These are phyloP conservation scores for Spodoptera exigua DNA, from an alignment of 2,888 invertebrate species.

Conservation along the genomic window DNA sequence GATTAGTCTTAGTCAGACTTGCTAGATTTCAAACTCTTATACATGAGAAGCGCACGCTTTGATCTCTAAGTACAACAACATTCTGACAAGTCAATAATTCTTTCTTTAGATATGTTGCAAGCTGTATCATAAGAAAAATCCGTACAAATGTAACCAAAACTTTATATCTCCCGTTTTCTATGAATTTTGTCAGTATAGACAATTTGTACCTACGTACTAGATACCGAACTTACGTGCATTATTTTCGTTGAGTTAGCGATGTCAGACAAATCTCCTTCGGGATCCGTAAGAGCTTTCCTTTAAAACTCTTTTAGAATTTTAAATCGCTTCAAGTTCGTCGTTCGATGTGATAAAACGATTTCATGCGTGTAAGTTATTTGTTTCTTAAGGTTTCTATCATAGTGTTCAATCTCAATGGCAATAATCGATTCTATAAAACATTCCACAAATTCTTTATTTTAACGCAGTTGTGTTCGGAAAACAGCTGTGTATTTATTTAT, in stretches of 20 bases:
- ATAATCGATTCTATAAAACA: too few species aligned
- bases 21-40: too few species aligned
- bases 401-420: too few species aligned
- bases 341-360: conserved; percentile 38
- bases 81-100: too few species aligned
- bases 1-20: too few species aligned
- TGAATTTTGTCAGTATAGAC: conserved; percentile 11
- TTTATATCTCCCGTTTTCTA: background rate
- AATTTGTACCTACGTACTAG: conserved; percentile 18
- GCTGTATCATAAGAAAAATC: background rate
- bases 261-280: conserved; percentile 35
- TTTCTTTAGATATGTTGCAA: too few species aligned
- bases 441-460: background rate
- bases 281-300: conserved; percentile 41
- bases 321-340: conserved; percentile 41
- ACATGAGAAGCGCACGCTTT: too few species aligned
- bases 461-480: conserved; percentile 8
- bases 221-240: conserved; percentile 19
- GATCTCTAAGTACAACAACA: too few species aligned
- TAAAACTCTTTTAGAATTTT: conserved; percentile 44
- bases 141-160: background rate
- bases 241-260: conserved; percentile 41
- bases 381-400: too few species aligned
- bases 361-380: too few species aligned
- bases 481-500: too few species aligned